These are phyloP conservation scores for Otus sunia DNA, from an alignment of 2,113 vertebrate genomes.

Conservation along the genomic window DNA sequence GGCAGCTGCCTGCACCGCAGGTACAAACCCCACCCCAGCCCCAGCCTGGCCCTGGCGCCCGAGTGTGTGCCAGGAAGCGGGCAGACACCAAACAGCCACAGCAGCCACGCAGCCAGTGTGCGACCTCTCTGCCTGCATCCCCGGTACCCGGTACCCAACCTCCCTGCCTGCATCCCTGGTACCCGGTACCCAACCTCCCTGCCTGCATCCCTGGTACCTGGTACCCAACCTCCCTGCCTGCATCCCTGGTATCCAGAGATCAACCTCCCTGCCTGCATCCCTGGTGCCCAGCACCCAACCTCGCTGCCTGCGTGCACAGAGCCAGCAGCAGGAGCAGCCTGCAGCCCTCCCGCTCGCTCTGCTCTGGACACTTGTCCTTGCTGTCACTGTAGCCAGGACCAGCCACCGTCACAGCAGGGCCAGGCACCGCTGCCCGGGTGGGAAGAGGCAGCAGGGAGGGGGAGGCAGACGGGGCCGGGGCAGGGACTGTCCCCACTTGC, in stretches of 20 bases:
- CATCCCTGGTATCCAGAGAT: too few species aligned
- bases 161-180: not conserved
- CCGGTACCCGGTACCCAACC: not conserved
- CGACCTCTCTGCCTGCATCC: not conserved
- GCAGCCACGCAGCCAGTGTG: accelerated
- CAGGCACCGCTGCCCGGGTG: accelerated
- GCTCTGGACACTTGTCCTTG: not conserved
- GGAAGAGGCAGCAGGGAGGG: not conserved
- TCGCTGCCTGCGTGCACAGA: accelerated
- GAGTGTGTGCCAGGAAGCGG: not conserved
- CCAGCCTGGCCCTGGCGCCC: accelerated
- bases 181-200: not conserved
- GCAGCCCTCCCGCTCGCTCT: not conserved
- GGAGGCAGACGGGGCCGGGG: accelerated
- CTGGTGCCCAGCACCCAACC: too few species aligned
- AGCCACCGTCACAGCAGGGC: not conserved
- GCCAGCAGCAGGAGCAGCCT: not conserved
- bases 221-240: not conserved
- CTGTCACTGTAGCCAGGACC: not conserved
- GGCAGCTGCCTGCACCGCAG: not conserved
- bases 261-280: not conserved
- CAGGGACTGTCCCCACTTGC: not conserved
- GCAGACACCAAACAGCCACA: accelerated
- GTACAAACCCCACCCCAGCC: not conserved
- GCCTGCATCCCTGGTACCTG: not conserved